Percentiles rank a stretch among this genome's conserved stretches.
Conservation (phyloP, 1,140 invertebrate genomes). For the Hycleus cichorii region DNA sequence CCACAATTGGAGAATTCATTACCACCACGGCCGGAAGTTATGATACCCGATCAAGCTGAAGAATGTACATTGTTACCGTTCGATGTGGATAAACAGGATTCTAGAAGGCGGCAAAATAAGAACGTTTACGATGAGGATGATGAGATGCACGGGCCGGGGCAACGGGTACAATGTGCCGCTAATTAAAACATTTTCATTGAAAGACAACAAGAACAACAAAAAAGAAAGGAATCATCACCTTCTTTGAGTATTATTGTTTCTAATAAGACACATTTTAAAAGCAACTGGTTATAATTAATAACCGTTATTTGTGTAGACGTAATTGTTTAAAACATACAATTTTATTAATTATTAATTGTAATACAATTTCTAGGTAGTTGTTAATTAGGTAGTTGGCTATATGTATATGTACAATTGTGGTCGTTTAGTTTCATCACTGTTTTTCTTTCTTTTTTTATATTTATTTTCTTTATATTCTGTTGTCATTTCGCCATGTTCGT, state of each 20-base stretch:
- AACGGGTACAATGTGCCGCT: slow-evolving; percentile 75
- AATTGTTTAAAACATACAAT: slow-evolving; percentile 9
- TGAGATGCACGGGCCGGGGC: slow-evolving; percentile 49
- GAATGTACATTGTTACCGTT: slow-evolving; percentile 68
- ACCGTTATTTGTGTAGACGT: slow-evolving; percentile 1
- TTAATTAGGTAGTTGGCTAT: too few species aligned
- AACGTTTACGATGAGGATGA: slow-evolving; percentile 66
- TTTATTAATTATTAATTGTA: slow-evolving; percentile 5
- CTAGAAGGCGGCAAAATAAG: slow-evolving; percentile 51
- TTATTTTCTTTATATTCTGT: too few species aligned
- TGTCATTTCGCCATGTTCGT: too few species aligned
- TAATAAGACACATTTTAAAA: background rate
- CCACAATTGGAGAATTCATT: slow-evolving; percentile 75
- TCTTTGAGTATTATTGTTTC: slow-evolving; percentile 1
- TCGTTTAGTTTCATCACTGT: too few species aligned
- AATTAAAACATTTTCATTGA: slow-evolving; percentile 3
- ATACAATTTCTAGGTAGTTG: background rate
- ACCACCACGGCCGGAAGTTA: slow-evolving; percentile 67
- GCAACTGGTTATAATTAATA: background rate
- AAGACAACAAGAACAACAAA: too few species aligned
- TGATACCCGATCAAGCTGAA: slow-evolving; percentile 79
- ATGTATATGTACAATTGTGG: too few species aligned
- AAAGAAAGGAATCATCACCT: too few species aligned
- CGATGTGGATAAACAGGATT: slow-evolving; percentile 60
- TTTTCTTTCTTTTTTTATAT: too few species aligned